Evolutionary conservation across 2,113 vertebrate genomes (phyloP), one percentile per base, ranked within the genome.

Genomic region (Pampusana beccarii): DNA sequence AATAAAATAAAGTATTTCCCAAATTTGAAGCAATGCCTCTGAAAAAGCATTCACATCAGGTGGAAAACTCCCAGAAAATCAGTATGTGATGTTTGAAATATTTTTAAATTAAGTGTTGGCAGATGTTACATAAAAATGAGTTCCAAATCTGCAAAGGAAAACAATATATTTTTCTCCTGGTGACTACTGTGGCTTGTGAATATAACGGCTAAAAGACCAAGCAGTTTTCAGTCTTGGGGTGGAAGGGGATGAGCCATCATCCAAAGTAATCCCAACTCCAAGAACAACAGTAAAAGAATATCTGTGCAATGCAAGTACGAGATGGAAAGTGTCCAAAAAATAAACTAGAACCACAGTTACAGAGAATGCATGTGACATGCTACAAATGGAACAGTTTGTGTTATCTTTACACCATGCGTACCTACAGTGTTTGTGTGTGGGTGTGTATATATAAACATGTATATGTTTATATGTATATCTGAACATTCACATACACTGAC

Each of bases 21-120:
- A 70, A 48, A 86, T 70, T 53, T 62, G 31, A 95, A 88, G 34
- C 33, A 78, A 74, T 60, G 42, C 7, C 36, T 60, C 51, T 67
- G 58, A 81, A 86, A 92, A 92, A 90, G 3, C 7, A 40, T 74
- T 74, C 69, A 73, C 71, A 80, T 86, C 67, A 73, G 29, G 34
- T 86, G 75, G 88, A 88, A 84, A 78, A 66, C 16, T 67, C 51
- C 66, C 83, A 91, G 61, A 95, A 95, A 88, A 46, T 74, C 67
- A 88, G 56, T 80, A 73, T 44, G 88, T 42, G 10, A 78, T 48
- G 26, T 71, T 60, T 51, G 51, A 90, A 96, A 80, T 86, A 95
- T 71, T 95, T 93, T 93, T 78, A 74, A 86, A 83, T 73, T 90
- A 90, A 88, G 54, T 78, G 88, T 80, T 96, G 74, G 79, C 85